Evolutionary conservation across 2,888 invertebrate genomes (phyloP).

Genomic region (Acronicta psi): DNA sequence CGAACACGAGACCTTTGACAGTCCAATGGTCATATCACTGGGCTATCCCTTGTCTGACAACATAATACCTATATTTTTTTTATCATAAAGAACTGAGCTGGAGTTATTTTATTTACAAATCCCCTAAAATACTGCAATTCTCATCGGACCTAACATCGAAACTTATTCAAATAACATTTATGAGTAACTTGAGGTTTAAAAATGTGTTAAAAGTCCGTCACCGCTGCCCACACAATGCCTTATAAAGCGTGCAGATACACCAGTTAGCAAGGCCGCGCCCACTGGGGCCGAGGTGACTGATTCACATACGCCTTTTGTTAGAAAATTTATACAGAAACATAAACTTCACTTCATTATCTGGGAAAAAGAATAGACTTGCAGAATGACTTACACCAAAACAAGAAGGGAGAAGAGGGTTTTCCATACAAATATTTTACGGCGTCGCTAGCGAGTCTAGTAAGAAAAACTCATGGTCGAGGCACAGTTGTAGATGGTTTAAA

Average conservation of each 20-base stretch:
- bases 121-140: background rate
- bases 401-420: no score
- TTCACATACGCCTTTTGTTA: slow-evolving; percentile 55
- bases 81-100: no score
- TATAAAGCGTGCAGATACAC: slow-evolving; percentile 68
- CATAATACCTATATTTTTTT: no score
- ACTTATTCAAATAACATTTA: slow-evolving; percentile 33
- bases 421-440: no score
- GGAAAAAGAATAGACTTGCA: background rate
- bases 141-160: slow-evolving; percentile 3
- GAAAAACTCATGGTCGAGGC: no score
- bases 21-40: no score
- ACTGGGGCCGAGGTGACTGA: slow-evolving; percentile 75
- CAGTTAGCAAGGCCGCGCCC: slow-evolving; percentile 79
- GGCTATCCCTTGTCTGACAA: no score
- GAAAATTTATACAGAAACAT: slow-evolving; percentile 33
- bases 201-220: slow-evolving; percentile 48
- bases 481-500: no score
- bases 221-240: slow-evolving; percentile 75
- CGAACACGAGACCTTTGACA: no score
- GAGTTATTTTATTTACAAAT: background rate
- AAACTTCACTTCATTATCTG: background rate
- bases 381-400: no score
- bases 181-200: slow-evolving; percentile 38
- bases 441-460: no score